phyloP scores from a whole-genome alignment of 2,888 invertebrate species.

The Galerucella pusilla region DNA sequence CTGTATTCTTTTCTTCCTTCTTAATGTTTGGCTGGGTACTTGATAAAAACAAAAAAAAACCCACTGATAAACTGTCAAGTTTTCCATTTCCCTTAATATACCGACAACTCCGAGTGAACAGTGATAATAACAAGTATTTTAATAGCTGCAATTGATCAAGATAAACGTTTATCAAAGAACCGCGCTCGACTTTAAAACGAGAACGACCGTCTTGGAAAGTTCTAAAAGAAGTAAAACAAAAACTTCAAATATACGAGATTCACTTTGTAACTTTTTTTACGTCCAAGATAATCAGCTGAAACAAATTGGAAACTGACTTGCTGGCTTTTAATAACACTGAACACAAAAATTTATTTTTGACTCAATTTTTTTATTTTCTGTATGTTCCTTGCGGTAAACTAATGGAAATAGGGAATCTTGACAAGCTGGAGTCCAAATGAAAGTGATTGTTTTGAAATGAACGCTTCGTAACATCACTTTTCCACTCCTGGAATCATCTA shows the following conservation, averaged over 20 bases:
- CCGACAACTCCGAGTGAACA: background rate
- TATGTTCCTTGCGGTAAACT: too few species aligned
- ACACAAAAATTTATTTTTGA: background rate
- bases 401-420: too few species aligned
- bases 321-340: background rate
- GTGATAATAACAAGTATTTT: constrained; percentile 14
- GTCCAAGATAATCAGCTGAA: constrained; percentile 5
- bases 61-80: background rate
- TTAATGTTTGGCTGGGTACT: too few species aligned
- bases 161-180: constrained; percentile 16
- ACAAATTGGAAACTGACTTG: constrained; percentile 17
- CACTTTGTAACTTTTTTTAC: constrained; percentile 30
- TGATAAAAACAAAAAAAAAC: too few species aligned
- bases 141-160: constrained; percentile 30
- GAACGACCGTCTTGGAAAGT: constrained; percentile 22
- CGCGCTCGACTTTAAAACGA: constrained; percentile 18
- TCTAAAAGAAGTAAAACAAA: constrained; percentile 23
- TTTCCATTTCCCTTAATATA: background rate
- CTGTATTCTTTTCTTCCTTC: too few species aligned
- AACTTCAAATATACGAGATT: constrained; percentile 22
- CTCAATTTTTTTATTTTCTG: too few species aligned
- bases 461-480: too few species aligned
- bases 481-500: too few species aligned
- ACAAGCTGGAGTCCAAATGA: too few species aligned
- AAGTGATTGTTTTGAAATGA: too few species aligned